Base-by-base conservation (phyloP, 2,888 invertebrate genomes). In the Eumerus sabulonum region DNA sequence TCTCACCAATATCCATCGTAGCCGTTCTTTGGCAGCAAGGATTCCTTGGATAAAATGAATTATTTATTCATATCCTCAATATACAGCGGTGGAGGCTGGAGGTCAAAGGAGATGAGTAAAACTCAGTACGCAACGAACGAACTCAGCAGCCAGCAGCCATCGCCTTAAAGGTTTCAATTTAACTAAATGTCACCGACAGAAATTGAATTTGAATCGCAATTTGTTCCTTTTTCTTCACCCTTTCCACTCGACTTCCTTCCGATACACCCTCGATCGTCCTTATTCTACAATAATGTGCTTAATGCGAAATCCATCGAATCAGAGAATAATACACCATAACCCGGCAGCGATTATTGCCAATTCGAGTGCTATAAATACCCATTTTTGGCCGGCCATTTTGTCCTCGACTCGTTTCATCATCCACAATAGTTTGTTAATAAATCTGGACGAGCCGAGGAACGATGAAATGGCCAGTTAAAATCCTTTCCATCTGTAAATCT, bases 121-220 rank as follows among this genome's bases (percentile, higher is more conserved):
- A 27, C 27, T 27, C 27, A 7, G 27, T 27, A 62, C 59, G 44
- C 53, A 60, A 74, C 64, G 54, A 64, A 73, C 44, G 66, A 72
- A 47, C 62, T 1, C 17, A 51, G 42, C 50, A 62, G 53, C 42
- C 17, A 51, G 42, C 50, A 62, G 53, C 42, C 48, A 50, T 38
- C 85, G 86, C 86, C 86, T 87, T 87, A 85, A 88, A 88, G 87
- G 87, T 85, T 88, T 88, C 85, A 85, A 87, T 86, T 88, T 88
- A 88, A 88, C 86, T 86, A 86, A 87, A 88, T 87, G 88, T 88
- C 88, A 88, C 83, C 82, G 85, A 82, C 88, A 88, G 88, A 88
- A 87, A 88, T 87, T 87, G 86, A 86, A 87, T 86, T 83, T 84
- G 84, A 86, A 86, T 84, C 84, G 84, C 84, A 86, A 85, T 86